A percentile compares a stretch with the other conserved stretches of the same genome.
Conservation (phyloP, 2,797 vertebrate species). For the Halcyon smyrnensis region DNA sequence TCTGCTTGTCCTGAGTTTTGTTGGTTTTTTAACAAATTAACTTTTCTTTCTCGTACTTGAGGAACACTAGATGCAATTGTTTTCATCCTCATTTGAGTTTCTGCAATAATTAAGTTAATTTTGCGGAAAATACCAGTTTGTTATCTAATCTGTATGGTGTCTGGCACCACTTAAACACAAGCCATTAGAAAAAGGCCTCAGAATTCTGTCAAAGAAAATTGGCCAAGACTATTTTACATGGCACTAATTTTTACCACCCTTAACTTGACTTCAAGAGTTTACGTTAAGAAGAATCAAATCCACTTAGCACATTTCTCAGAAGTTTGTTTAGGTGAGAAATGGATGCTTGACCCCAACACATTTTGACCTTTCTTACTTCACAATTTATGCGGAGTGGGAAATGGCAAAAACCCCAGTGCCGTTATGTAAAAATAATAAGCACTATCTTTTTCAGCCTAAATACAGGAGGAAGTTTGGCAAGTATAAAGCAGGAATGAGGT, state of each 20-base stretch:
- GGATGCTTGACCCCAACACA: neutral
- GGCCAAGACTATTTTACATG: neutral
- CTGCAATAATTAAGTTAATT: neutral
- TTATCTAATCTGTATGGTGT: neutral
- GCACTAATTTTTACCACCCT: neutral
- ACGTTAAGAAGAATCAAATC: neutral
- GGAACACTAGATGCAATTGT: neutral
- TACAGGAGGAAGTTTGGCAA: neutral
- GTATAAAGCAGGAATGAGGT: neutral
- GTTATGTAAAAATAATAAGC: neutral
- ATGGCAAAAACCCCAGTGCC: neutral
- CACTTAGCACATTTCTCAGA: neutral
- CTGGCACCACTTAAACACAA: neutral
- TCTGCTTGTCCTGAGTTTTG: neutral
- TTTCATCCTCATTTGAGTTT: neutral
- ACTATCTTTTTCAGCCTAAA: neutral
- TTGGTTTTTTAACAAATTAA: neutral
- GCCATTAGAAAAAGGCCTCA: neutral
- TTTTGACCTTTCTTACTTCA: neutral
- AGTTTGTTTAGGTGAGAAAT: neutral
- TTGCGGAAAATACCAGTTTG: neutral
- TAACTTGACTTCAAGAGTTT: neutral
- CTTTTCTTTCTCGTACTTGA: neutral
- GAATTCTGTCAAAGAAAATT: neutral
- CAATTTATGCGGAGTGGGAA: neutral